Conservation (phyloP, 2,888 invertebrate species). For the Muschampia staudingeri region DNA sequence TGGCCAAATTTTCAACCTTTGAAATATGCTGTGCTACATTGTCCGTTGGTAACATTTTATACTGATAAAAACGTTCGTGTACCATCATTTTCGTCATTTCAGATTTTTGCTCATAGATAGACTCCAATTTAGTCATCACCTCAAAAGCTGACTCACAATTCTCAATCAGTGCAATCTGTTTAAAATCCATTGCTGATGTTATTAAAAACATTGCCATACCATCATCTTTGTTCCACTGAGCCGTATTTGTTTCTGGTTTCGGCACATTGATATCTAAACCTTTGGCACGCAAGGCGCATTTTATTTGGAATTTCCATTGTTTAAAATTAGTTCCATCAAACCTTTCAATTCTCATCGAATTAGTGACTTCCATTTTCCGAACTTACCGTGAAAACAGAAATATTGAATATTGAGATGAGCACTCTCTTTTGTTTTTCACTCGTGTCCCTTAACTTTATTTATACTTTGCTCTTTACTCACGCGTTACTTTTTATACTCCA, state of each 20-base stretch:
- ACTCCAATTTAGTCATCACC: not conserved
- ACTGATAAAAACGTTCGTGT: not conserved
- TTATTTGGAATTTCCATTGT: conserved; percentile 3
- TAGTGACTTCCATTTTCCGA: conserved; percentile 8
- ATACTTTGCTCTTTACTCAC: not conserved
- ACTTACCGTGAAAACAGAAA: not conserved
- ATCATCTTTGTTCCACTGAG: not conserved
- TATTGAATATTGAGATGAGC: not conserved
- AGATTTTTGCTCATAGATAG: not conserved
- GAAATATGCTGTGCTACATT: not conserved
- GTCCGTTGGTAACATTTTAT: not conserved
- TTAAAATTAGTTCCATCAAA: not conserved
- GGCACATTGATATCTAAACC: not conserved
- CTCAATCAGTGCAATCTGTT: not conserved
- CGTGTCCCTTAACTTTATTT: not conserved
- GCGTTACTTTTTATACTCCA: conserved; percentile 1
- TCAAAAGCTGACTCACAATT: not conserved
- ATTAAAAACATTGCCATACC: not conserved
- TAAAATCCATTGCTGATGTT: not conserved
- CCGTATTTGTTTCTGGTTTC: not conserved
- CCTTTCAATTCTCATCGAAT: not conserved
- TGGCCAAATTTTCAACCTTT: not conserved
- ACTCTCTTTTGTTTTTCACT: not conserved
- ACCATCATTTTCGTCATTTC: not conserved
- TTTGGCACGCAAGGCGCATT: not conserved